These are phyloP conservation scores for Acronicta aceris DNA, from an alignment of 2,888 invertebrate genomes.

Conservation along the genomic window DNA sequence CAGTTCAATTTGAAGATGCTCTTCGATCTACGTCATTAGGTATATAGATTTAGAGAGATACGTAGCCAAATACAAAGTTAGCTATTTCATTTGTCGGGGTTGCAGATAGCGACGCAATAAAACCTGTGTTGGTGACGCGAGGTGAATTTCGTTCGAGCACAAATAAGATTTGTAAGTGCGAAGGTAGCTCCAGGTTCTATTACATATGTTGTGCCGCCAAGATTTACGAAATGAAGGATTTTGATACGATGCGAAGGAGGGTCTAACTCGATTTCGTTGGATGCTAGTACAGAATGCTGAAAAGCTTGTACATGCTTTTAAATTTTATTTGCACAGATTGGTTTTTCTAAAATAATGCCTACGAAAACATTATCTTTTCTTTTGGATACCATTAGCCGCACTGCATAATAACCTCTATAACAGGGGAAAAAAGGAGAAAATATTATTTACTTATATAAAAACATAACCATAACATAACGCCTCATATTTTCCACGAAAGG, in stretches of 20 bases:
- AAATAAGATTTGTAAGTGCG: slow-evolving; percentile 80
- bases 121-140: slow-evolving; percentile 71
- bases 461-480: no score
- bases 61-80: slow-evolving; percentile 13
- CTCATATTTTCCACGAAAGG: no score
- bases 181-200: slow-evolving; percentile 53
- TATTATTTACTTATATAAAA: no score
- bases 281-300: slow-evolving; percentile 44
- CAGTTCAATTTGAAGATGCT: no score
- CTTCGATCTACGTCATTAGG: no score
- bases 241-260: slow-evolving; percentile 51
- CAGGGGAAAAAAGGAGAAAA: no score
- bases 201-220: slow-evolving; percentile 55
- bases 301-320: slow-evolving; percentile 32
- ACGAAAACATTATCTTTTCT: neutral
- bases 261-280: slow-evolving; percentile 54
- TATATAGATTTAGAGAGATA: neutral
- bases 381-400: neutral
- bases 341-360: slow-evolving; percentile 15
- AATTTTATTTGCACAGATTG: slow-evolving; percentile 32
- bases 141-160: slow-evolving; percentile 74
- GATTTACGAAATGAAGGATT: slow-evolving; percentile 64
- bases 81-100: slow-evolving; percentile 10
- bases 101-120: slow-evolving; percentile 70
- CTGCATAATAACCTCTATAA: neutral